These are phyloP conservation scores for Naja naja DNA, from an alignment of 2,113 vertebrate species.

Conservation along the genomic window DNA sequence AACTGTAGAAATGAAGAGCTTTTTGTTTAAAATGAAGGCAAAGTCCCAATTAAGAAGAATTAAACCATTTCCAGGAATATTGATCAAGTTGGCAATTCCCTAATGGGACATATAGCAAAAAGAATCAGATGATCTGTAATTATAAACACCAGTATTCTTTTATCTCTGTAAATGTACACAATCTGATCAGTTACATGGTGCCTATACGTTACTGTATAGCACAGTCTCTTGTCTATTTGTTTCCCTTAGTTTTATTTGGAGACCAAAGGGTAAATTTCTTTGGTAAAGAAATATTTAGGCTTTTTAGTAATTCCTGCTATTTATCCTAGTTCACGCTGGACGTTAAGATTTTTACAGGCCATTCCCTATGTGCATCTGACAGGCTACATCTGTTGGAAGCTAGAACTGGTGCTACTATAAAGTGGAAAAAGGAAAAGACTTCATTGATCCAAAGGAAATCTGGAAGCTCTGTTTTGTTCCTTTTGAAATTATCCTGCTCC, in stretches of 20 bases:
- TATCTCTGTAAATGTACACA: not conserved
- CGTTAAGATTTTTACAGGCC: constrained; percentile 48
- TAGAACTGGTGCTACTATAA: constrained; percentile 49
- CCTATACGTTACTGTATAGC: constrained; percentile 13
- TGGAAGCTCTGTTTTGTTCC: constrained; percentile 65
- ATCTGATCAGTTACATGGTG: fast-evolving
- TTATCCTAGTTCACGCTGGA: constrained; percentile 51
- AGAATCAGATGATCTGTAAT: constrained; percentile 54
- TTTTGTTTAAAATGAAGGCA: not conserved
- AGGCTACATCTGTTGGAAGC: constrained; percentile 62
- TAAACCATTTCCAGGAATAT: not conserved
- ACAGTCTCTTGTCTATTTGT: constrained; percentile 26
- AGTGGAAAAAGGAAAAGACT: constrained; percentile 68
- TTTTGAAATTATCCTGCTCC: constrained; percentile 66
- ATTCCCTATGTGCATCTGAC: constrained; percentile 59
- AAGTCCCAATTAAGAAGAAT: not conserved
- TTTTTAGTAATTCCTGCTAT: constrained; percentile 49
- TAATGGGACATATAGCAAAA: constrained; percentile 33
- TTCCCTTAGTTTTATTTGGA: constrained; percentile 57
- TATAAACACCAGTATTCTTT: not conserved
- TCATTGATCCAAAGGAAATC: constrained; percentile 73
- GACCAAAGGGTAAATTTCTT: constrained; percentile 59
- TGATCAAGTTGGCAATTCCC: constrained; percentile 51
- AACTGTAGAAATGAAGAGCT: not conserved
- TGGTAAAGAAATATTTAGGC: constrained; percentile 44